Evolutionary conservation across 2,113 vertebrate species (phyloP), one percentile per base, ranked within the genome.

Genomic region (Phaethornis superciliosus): DNA sequence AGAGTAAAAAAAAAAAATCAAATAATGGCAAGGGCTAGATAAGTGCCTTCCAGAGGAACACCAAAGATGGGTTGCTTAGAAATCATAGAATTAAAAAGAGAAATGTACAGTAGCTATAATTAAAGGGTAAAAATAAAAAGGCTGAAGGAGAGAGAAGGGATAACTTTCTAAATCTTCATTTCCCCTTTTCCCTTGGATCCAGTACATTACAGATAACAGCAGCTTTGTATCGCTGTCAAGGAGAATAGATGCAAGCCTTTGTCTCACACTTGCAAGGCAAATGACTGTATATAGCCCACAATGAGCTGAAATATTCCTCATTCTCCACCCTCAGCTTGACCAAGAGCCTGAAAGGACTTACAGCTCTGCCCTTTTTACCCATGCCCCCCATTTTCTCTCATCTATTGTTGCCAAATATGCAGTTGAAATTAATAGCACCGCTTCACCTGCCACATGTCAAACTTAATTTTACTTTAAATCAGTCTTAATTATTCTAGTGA

Each of bases 381-480:
- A 78, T 80, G 84, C 35, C 75, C 92, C 62, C 67, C 70, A 91
- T 91, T 94, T 95, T 75, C 47, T 65, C 79, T 85, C 44, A 9
- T 81, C 76, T 56, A 37, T 88, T 89, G 46, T 92, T 88, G 83
- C 63, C 74, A 96, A 95, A 94, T 90, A 94, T 63, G 78, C 83
- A 90, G 92, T 7, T 22, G 47, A 89, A 90, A 96, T 96, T 95
- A 95, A 96, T 78, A 81, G 79, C 22, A 59, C 75, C 2, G 58
- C 76, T 94, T 91, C 63, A 91, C 90, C 93, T 95, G 89, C 88
- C 84, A 82, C 85, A 82, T 89, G 91, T 95, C 97, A 97, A 97
- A 96, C 91, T 96, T 96, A 97, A 97, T 97, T 97, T 95, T 95
- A 95, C 82, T 97, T 95, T 93, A 97, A 97, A 96, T 85, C 95